Conservation (phyloP, 2,113 vertebrate species). For the Aramus guarauna region DNA sequence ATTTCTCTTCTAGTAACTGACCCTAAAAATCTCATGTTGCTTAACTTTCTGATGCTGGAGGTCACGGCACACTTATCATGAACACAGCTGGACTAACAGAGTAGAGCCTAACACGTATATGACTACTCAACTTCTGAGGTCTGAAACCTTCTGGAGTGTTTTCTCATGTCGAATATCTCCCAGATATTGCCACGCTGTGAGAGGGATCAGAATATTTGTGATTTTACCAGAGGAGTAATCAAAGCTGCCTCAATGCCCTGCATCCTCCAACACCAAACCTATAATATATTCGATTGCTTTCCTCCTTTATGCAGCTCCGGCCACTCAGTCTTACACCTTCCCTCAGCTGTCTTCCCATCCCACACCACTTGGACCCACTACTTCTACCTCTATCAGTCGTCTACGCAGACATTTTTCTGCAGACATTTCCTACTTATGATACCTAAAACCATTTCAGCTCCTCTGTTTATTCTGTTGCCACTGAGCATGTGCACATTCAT, state of each 20-base stretch:
- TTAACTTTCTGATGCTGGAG: neutral
- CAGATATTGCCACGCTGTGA: neutral
- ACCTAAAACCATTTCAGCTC: neutral
- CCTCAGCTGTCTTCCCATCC: neutral
- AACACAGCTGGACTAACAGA: neutral
- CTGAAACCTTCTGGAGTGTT: neutral
- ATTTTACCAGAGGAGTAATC: neutral
- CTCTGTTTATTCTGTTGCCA: neutral
- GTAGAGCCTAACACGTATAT: neutral
- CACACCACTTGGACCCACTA: neutral
- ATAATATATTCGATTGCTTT: neutral
- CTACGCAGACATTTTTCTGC: neutral
- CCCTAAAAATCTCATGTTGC: neutral
- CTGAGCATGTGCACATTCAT: fast-evolving
- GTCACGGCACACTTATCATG: neutral
- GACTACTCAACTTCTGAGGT: neutral
- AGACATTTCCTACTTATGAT: neutral
- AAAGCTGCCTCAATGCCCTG: neutral
- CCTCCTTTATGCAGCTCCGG: neutral
- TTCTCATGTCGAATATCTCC: neutral
- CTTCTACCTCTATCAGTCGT: neutral
- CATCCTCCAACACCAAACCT: neutral
- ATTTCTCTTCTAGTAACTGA: neutral
- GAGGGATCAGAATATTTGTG: neutral
- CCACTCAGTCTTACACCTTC: neutral